Conservation (phyloP, 2,888 invertebrate genomes). For the Isotomurus palustris region DNA sequence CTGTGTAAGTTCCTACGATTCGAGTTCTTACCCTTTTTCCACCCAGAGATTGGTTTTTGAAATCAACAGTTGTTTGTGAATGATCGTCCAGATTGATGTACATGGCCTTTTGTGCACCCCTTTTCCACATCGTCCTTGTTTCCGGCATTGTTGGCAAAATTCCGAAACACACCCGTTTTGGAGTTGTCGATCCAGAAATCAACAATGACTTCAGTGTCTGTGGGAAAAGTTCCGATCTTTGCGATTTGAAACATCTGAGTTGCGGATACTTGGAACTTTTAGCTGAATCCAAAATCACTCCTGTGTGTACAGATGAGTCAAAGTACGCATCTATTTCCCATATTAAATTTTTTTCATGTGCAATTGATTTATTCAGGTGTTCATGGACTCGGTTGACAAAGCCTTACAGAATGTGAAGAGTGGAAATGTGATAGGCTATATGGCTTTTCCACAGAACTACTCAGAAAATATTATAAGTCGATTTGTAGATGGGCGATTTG, state of each 20-base stretch:
- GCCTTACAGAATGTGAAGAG: conserved; percentile 12
- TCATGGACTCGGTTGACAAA: conserved; percentile 7
- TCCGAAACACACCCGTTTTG: conserved; percentile 16
- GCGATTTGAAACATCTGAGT: conserved; percentile 14
- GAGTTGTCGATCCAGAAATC: conserved; percentile 14
- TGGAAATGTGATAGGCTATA: conserved; percentile 27
- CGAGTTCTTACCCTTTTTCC: too few relatives aligned
- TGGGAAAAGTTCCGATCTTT: neutral
- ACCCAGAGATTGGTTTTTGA: too few relatives aligned
- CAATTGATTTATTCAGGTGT: too few relatives aligned
- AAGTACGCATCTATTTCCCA: too few relatives aligned
- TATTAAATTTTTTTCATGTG: too few relatives aligned
- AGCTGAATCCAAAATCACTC: too few relatives aligned
- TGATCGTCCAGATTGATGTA: conserved; percentile 5
- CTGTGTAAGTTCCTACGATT: conserved; percentile 20
- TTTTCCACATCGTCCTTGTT: conserved; percentile 20
- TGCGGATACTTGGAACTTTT: conserved; percentile 26
- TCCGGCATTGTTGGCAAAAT: conserved; percentile 18
- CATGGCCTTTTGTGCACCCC: conserved; percentile 2
- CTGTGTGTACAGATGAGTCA: too few relatives aligned
- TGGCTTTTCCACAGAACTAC: conserved; percentile 8
- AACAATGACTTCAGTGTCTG: conserved; percentile 11
- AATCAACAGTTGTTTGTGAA: too few relatives aligned
- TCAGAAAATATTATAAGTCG: neutral
- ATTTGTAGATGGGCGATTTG: neutral